Conservation (phyloP, 2,113 vertebrate species). For the Rhodinocichla rosea region DNA sequence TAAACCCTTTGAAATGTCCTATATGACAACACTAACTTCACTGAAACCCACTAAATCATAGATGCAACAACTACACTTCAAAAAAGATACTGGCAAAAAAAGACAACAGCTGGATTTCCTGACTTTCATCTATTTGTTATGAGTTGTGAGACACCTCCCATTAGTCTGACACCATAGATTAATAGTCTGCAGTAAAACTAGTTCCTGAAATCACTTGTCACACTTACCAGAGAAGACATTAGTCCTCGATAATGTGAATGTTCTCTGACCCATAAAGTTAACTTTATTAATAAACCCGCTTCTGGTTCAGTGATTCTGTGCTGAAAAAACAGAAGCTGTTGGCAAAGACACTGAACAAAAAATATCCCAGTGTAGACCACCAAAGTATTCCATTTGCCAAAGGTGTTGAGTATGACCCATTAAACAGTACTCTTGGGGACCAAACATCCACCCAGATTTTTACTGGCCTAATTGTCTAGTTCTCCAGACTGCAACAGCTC, state of each 20-base stretch:
- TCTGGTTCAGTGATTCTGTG: not conserved
- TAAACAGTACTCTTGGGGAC: not conserved
- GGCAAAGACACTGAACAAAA: not conserved
- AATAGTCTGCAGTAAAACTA: not conserved
- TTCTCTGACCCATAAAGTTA: not conserved
- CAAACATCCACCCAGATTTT: not conserved
- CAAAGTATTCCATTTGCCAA: not conserved
- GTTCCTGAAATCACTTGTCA: not conserved
- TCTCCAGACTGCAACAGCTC: not conserved
- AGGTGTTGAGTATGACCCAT: not conserved
- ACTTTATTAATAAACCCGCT: not conserved
- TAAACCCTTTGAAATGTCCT: not conserved
- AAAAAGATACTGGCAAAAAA: not conserved
- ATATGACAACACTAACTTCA: not conserved
- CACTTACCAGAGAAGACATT: not conserved
- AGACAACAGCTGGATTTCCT: not conserved
- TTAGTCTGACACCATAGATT: not conserved
- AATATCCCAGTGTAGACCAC: accelerated
- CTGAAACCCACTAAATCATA: not conserved
- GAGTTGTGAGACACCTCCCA: not conserved
- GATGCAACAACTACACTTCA: not conserved
- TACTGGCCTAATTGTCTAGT: not conserved
- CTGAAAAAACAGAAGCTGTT: not conserved
- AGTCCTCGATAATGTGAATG: not conserved
- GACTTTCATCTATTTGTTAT: not conserved